These are phyloP conservation scores for Otolemur crassicaudatus DNA, from an alignment of 2,797 vertebrate genomes.

Conservation along the genomic window DNA sequence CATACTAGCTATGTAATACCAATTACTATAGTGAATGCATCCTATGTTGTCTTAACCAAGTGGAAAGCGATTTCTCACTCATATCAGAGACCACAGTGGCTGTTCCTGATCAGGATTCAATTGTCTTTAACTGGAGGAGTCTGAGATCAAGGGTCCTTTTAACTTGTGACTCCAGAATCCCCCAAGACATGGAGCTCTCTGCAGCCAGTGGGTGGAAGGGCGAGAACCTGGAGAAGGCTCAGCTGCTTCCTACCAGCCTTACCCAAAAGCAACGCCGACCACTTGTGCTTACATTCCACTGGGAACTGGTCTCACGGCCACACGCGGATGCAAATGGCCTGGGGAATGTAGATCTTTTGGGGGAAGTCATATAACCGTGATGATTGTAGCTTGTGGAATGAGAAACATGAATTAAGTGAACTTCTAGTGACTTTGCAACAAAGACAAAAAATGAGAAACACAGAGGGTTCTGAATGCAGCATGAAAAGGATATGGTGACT, in stretches of 20 bases:
- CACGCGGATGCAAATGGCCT: neutral
- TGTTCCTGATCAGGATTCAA: neutral
- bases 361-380: neutral
- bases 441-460: conserved; percentile 4
- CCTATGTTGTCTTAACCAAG: conserved; percentile 3
- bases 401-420: neutral
- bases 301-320: neutral
- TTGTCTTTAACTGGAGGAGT: neutral
- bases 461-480: neutral
- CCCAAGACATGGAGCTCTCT: neutral
- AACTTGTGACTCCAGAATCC: neutral
- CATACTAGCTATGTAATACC: neutral
- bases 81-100: neutral
- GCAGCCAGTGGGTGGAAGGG: no score
- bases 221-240: neutral
- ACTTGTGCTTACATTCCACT: neutral
- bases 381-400: neutral
- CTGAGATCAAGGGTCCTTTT: neutral
- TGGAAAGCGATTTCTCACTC: conserved; percentile 37
- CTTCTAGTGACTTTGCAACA: neutral
- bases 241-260: neutral
- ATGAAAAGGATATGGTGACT: neutral
- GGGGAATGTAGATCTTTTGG: neutral
- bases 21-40: neutral
- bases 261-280: neutral